Percentiles rank a stretch among this genome's conserved stretches.
Conservation (phyloP, 1,140 invertebrate species). For the Pseudomyrmex concolor region DNA sequence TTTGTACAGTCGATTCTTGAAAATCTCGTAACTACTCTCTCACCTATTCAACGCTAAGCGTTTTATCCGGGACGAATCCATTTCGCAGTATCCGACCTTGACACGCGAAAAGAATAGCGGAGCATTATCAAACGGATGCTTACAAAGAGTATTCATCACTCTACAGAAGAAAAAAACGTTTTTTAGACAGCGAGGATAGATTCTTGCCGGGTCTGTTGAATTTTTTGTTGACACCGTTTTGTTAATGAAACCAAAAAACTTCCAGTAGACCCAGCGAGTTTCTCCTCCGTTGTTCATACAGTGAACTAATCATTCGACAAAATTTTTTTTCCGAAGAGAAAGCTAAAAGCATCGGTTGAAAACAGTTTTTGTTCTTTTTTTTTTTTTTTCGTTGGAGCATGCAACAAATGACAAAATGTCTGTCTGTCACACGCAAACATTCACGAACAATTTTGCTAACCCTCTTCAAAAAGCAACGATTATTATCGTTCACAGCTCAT, state of each 20-base stretch:
- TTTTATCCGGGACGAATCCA: constrained; percentile 22
- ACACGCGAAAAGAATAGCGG: constrained; percentile 17
- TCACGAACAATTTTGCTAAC: background rate
- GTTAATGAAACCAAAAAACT: too few relatives aligned
- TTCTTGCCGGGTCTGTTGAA: too few relatives aligned
- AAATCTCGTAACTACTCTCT: background rate
- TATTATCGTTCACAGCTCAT: background rate
- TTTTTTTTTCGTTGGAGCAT: background rate
- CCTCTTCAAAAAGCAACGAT: background rate
- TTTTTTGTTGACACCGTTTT: too few relatives aligned
- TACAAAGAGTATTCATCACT: background rate
- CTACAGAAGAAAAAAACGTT: too few relatives aligned
- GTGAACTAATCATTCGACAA: too few relatives aligned
- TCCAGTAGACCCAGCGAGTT: too few relatives aligned
- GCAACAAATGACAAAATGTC: background rate
- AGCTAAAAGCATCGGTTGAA: constrained; percentile 25
- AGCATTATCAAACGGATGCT: background rate
- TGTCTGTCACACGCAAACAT: background rate
- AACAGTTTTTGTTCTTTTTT: constrained; percentile 4
- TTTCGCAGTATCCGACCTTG: constrained; percentile 33
- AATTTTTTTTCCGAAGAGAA: background rate
- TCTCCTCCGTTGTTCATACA: too few relatives aligned
- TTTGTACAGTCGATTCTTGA: background rate
- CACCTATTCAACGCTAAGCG: background rate
- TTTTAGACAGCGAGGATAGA: too few relatives aligned